Base-by-base conservation (phyloP, 2,113 vertebrate genomes). In the Erythrolamprus reginae region DNA sequence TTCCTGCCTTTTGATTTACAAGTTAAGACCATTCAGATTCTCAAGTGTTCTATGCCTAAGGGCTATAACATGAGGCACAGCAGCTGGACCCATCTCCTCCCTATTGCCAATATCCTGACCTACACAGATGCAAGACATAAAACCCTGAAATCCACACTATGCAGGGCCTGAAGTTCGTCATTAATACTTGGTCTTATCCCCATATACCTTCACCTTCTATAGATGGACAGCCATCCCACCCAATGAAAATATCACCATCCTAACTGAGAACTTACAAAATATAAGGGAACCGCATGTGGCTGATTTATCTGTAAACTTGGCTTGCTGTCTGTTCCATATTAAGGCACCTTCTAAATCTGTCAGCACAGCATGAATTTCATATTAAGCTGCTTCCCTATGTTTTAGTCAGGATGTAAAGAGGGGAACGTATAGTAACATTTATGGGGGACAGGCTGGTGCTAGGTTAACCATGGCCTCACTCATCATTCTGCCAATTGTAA, bases 321-420 rank as follows among this genome's bases (percentile, higher is more conserved):
- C 97, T 97, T 97, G 97, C 97, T 98, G 98, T 98, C 98, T 98
- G 97, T 97, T 98, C 97, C 97, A 96, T 96, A 98, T 98, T 98
- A 97, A 97, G 98, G 97, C 98, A 99, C 99, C 98, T 98, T 98
- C 98, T 99, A 99, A 99, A 99, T 99, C 99, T 99, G 98, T 99
- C 98, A 99, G 96, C 98, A 97, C 98, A 3, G 97, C 97, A 97
- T 97, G 96, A 98, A 97, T 97, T 96, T 97, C 96, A 96, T 97
- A 97, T 97, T 97, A 96, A 97, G 96, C 98, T 96, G 97, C 96
- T 98, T 98, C 97, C 96, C 94, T 91, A 96, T 95, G 97, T 96
- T 97, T 70, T 94, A 96, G 96, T 94, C 96, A 97, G 97, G 97
- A 97, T 97, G 96, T 94, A 95, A 97, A 97, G 90, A 95, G 95